A percentile compares a stretch with the other conserved stretches of the same genome.
phyloP scores from a whole-genome alignment of 1,140 invertebrate species.

The Neodiprion fabricii region DNA sequence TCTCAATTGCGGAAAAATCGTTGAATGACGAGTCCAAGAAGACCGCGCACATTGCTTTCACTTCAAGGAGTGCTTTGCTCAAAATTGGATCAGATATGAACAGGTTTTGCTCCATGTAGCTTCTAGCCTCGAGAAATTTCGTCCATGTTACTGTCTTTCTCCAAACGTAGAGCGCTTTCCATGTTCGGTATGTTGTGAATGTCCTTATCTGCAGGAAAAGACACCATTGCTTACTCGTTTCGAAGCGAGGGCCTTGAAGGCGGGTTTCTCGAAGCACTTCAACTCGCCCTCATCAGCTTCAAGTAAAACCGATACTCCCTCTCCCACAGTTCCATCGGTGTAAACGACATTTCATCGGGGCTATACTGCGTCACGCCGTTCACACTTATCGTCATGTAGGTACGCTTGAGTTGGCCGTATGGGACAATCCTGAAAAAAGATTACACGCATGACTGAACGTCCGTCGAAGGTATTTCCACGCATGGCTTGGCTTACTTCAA shows the following conservation, averaged over 20 bases:
- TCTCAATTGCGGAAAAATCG: constrained; percentile 64
- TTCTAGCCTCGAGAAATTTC: constrained; percentile 69
- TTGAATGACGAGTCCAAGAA: constrained; percentile 69
- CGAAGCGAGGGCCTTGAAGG: background rate
- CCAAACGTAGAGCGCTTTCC: constrained; percentile 87
- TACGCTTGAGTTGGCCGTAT: constrained; percentile 68
- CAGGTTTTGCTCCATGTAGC: constrained; percentile 69
- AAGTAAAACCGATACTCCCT: constrained; percentile 73
- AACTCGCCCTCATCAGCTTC: constrained; percentile 66
- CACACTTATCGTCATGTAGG: constrained; percentile 72
- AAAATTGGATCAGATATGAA: constrained; percentile 78
- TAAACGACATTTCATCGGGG: constrained; percentile 71
- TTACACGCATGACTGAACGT: constrained; percentile 19
- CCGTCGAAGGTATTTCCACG: constrained; percentile 2
- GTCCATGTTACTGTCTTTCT: constrained; percentile 73
- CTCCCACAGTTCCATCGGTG: constrained; percentile 73
- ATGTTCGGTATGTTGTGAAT: constrained; percentile 75
- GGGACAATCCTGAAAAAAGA: constrained; percentile 65
- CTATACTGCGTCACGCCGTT: constrained; percentile 74
- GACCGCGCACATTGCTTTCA: constrained; percentile 74
- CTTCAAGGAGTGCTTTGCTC: constrained; percentile 71
- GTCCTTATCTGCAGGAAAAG: constrained; percentile 68
- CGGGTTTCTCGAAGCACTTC: constrained; percentile 18
- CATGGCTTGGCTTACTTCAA: constrained; percentile 59
- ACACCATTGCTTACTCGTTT: background rate